phyloP scores from a whole-genome alignment of 37 sponge, comb jelly and placozoan species.

The Hormiphora californensis region DNA sequence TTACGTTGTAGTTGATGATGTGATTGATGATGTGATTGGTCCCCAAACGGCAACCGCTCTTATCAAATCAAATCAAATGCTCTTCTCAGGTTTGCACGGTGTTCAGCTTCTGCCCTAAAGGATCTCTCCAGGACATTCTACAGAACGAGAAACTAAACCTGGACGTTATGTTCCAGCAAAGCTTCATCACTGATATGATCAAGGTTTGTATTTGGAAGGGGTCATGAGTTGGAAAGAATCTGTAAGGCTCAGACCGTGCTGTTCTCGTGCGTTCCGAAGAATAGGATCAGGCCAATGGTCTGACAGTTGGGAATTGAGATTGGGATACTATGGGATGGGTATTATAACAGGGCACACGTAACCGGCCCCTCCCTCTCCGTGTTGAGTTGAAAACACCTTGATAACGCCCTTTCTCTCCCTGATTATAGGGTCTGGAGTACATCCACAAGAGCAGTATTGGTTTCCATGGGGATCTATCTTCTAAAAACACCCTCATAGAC shows the following conservation, averaged over 20 bases:
- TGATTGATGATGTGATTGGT: no score
- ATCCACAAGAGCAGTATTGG: constrained; percentile 44
- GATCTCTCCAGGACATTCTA: constrained; percentile 37
- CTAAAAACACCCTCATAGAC: constrained; percentile 50
- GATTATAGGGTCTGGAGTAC: constrained; percentile 53
- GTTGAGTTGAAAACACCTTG: no score
- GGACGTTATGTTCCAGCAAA: constrained; percentile 52
- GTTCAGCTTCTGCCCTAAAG: constrained; percentile 24
- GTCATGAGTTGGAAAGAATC: neutral
- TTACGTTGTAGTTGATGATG: no score
- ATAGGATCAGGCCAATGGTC: no score
- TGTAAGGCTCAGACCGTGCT: neutral
- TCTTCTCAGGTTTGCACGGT: constrained; percentile 33
- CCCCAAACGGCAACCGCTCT: no score
- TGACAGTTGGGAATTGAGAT: no score
- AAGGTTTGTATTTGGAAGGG: constrained; percentile 27
- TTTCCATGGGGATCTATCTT: constrained; percentile 49
- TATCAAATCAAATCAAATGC: no score
- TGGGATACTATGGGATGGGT: no score
- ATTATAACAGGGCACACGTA: no score
- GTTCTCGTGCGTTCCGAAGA: no score
- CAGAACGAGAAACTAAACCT: constrained; percentile 56
- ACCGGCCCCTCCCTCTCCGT: no score
- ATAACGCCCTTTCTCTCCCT: no score
- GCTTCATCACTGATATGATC: constrained; percentile 54